A percentile compares a stretch with the other conserved stretches of the same genome.
Conservation (phyloP, 2,797 vertebrate genomes). For the Emydoidea blandingii region DNA sequence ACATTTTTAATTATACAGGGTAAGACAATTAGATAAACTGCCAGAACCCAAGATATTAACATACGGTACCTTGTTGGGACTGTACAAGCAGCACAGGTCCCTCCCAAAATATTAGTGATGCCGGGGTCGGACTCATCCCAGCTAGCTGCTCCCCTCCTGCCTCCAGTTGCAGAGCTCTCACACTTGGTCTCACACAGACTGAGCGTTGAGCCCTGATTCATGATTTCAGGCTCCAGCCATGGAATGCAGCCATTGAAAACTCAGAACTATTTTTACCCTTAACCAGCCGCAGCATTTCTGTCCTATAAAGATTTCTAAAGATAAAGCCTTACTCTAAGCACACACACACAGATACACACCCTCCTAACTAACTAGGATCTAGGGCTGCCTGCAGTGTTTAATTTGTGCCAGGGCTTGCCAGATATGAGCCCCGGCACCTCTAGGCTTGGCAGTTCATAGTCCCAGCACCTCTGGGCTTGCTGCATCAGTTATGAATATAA, state of each 20-base stretch:
- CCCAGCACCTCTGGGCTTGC: too few species aligned
- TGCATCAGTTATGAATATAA: too few species aligned
- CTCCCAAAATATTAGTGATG: slow-evolving; percentile 74
- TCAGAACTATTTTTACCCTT: slow-evolving; percentile 77
- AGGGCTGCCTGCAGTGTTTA: background rate
- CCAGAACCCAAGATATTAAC: slow-evolving; percentile 17
- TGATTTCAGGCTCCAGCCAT: slow-evolving; percentile 68
- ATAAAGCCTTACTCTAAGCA: slow-evolving; percentile 49
- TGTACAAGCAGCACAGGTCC: slow-evolving; percentile 74
- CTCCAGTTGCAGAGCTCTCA: background rate
- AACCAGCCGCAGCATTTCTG: slow-evolving; percentile 71
- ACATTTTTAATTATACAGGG: slow-evolving; percentile 32
- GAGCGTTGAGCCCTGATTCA: slow-evolving; percentile 68
- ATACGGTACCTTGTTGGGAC: slow-evolving; percentile 69
- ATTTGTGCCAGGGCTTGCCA: too few species aligned
- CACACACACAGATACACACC: background rate
- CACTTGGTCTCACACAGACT: background rate
- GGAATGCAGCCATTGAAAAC: slow-evolving; percentile 78
- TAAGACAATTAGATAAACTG: background rate
- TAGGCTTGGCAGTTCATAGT: too few species aligned
- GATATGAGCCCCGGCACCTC: too few species aligned
- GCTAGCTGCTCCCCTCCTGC: slow-evolving; percentile 32
- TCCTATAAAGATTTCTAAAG: slow-evolving; percentile 60
- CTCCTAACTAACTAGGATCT: slow-evolving; percentile 26
- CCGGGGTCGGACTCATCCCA: slow-evolving; percentile 52